Conservation (phyloP, 1,140 invertebrate genomes). For the Orchesella cincta region DNA sequence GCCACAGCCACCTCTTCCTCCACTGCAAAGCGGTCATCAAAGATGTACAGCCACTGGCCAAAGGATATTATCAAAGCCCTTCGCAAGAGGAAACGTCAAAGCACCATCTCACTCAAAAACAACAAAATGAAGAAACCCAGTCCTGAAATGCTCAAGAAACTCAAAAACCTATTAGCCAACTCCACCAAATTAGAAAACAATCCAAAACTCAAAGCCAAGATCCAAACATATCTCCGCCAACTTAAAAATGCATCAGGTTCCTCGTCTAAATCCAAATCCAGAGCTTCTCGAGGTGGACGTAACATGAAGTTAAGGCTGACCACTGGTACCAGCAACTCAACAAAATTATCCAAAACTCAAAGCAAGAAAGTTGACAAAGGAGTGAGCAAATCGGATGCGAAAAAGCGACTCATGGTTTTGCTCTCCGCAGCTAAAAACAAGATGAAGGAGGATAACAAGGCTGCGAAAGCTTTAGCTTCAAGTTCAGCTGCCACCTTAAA, state of each 20-base stretch:
- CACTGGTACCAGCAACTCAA: neutral
- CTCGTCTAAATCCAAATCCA: neutral
- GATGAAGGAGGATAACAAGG: neutral
- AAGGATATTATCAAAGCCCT: conserved; percentile 16
- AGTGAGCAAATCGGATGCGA: neutral
- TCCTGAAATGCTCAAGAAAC: conserved; percentile 16
- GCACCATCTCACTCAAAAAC: conserved; percentile 10
- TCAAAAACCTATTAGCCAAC: conserved; percentile 6
- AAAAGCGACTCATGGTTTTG: conserved; percentile 3
- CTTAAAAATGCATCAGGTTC: neutral
- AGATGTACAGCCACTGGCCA: conserved; percentile 19
- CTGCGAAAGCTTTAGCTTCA: neutral
- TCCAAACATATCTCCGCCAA: neutral
- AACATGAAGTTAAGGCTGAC: conserved; percentile 6
- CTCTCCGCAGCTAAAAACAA: conserved; percentile 14
- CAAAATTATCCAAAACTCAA: neutral
- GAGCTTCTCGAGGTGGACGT: neutral
- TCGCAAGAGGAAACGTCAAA: conserved; percentile 8
- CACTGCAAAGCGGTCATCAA: neutral
- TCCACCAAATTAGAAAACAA: conserved; percentile 12
- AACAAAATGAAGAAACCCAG: conserved; percentile 27
- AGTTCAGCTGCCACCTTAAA: neutral
- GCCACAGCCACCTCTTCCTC: neutral
- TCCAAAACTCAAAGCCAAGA: conserved; percentile 13
- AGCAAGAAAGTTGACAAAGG: too few species aligned